Evolutionary conservation across 30 jellyfish, hydroid and myxozoan species (phyloP), one percentile per base, ranked within the genome.

Genomic region (Clytia hemisphaerica): DNA sequence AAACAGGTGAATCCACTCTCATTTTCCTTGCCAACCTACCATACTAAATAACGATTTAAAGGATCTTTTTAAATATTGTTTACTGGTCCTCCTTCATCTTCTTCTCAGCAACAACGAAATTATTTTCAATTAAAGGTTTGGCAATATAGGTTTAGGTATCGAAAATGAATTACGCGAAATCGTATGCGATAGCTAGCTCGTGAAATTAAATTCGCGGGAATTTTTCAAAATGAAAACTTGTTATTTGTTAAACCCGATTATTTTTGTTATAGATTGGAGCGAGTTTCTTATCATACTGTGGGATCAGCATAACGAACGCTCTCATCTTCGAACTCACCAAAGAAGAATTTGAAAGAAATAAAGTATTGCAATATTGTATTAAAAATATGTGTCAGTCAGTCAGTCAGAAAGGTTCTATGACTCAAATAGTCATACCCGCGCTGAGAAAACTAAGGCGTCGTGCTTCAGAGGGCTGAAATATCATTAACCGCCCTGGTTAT

Each of bases 341-440:
- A 54, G 86, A 80, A 62, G 98, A 89, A 72, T 89, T 89, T 65
- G 88, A 89, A 34, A 82, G 98, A 18, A 89, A 89, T 64, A 89
- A 82, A 80, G 98, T 89, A 38, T 58, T n/a, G n/a, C n/a, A n/a
- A n/a, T n/a, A n/a, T n/a, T n/a, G n/a, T n/a, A n/a, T n/a, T n/a
- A n/a, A n/a, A n/a, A n/a, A n/a, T n/a, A n/a, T n/a, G n/a, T n/a
- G n/a, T n/a, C n/a, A n/a, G n/a, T n/a, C n/a, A n/a, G n/a, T n/a
- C n/a, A n/a, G n/a, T n/a, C n/a, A n/a, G n/a, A n/a, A n/a, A n/a
- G n/a, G n/a, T n/a, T n/a, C n/a, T n/a, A n/a, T n/a, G n/a, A n/a
- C n/a, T n/a, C n/a, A n/a, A n/a, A n/a, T n/a, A n/a, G n/a, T n/a
- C n/a, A n/a, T n/a, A n/a, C n/a, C n/a, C n/a, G n/a, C n/a, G n/a